Conservation (phyloP, 2,113 vertebrate species). For the Elgaria multicarinata region DNA sequence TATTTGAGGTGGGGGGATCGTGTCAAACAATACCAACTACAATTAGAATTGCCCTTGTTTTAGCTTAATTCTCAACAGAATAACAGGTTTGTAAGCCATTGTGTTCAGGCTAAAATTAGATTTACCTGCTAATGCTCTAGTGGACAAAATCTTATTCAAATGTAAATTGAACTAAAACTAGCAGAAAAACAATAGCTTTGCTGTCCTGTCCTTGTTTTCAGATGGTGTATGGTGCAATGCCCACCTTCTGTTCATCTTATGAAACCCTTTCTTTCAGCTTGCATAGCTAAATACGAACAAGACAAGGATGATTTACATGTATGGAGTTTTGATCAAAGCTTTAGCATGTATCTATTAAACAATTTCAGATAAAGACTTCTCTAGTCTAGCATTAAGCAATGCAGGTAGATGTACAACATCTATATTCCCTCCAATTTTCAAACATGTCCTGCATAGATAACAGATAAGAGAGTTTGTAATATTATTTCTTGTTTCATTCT, state of each 20-base stretch:
- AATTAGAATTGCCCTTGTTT: conserved; percentile 42
- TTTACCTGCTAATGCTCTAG: conserved; percentile 44
- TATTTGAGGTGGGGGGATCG: conserved; percentile 5
- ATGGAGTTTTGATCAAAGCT: conserved; percentile 11
- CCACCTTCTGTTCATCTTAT: conserved; percentile 9
- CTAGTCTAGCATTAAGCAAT: background rate
- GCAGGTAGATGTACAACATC: background rate
- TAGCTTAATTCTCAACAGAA: conserved; percentile 48
- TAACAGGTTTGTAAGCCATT: conserved; percentile 36
- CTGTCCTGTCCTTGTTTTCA: conserved; percentile 35
- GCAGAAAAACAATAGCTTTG: conserved; percentile 41
- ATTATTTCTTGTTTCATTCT: background rate
- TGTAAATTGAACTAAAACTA: conserved; percentile 47
- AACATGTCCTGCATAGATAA: background rate
- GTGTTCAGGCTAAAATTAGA: conserved; percentile 44
- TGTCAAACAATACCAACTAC: conserved; percentile 12
- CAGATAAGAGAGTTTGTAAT: background rate
- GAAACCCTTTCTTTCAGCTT: conserved; percentile 17
- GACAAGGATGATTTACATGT: conserved; percentile 11
- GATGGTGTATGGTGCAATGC: conserved; percentile 1
- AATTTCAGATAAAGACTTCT: conserved; percentile 4
- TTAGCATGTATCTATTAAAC: background rate
- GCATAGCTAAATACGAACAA: conserved; percentile 4
- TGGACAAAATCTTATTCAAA: conserved; percentile 59
- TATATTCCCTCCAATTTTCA: background rate